Base-by-base conservation (phyloP, 2,113 vertebrate genomes). In the Oreotragus oreotragus region DNA sequence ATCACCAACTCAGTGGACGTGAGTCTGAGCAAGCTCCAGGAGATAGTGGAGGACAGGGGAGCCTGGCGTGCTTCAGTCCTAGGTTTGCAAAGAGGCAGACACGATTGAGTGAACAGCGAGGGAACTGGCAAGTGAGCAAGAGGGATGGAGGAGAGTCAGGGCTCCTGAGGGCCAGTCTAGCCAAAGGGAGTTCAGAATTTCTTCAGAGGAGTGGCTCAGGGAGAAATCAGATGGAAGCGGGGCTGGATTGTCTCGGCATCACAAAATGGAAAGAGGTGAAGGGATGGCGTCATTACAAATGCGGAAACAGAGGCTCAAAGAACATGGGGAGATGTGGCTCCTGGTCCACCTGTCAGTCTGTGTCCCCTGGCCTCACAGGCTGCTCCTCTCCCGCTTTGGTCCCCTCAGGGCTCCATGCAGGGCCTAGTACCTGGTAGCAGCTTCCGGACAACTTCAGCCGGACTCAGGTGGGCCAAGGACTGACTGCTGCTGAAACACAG, bases 301-400 rank as follows among this genome's bases (percentile, higher is more conserved):
- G 47, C 47, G 81, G 39, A 76, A 83, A 64, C 91, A 33, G 39
- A 36, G 49, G 55, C 81, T 9, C 2, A 1, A 7, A 30, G 64
- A 45, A 64, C 6, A 30, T 0, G 23, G 5, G 79, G 45, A 7
- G 13, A 33, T 2, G 11, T 2, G 27, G 66, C 66, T 55, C 80
- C 45, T 5, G 23, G 30, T 7, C 4, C 10, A 0, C 55, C 53
- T 13, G 0, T 23, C 3, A 3, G 55, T 27, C 79, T 21, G 2
- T 16, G 73, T 15, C 83, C 25, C 17, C 62, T 49, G 10, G 10
- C 66, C 84, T 49, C 28, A 13, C 15, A 14, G 5, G 10, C 14
- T 5, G 9, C 70, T 27, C 70, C 70, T 53, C n/a, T 51, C n/a
- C 73, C 27, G 5, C 9, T 19, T 55, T 5, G 17, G 84, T 8